phyloP scores from a whole-genome alignment of 2,888 invertebrate genomes.

The Watsonalla binaria region DNA sequence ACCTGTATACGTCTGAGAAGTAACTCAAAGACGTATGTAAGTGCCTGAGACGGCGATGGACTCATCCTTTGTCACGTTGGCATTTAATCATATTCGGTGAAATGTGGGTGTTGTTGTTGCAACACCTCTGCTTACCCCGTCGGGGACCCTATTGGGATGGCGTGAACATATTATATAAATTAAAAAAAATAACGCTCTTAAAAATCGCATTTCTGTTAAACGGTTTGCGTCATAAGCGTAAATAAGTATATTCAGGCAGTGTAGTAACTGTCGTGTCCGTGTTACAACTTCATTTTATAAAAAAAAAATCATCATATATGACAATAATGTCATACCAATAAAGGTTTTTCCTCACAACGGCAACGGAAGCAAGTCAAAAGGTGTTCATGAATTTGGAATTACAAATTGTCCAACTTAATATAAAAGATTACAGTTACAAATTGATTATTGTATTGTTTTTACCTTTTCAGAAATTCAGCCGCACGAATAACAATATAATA shows the following conservation, averaged over 20 bases:
- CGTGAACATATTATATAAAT: too few species aligned
- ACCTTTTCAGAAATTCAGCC: constrained; percentile 22
- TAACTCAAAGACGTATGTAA: too few species aligned
- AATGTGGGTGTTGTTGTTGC: too few species aligned
- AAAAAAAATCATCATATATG: background rate
- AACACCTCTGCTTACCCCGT: too few species aligned
- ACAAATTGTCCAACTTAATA: constrained; percentile 9
- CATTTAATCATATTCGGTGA: too few species aligned
- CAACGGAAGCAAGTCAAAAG: background rate
- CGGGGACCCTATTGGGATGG: too few species aligned
- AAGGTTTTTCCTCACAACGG: constrained; percentile 3
- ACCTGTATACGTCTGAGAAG: too few species aligned
- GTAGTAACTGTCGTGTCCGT: background rate
- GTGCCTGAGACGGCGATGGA: too few species aligned
- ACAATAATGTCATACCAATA: background rate
- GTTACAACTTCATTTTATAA: background rate
- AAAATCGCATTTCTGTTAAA: too few species aligned
- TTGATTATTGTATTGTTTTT: constrained; percentile 27
- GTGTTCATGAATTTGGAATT: constrained; percentile 15
- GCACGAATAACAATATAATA: constrained; percentile 35
- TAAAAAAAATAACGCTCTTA: too few species aligned
- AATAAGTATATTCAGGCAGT: background rate
- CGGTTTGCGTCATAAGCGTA: too few species aligned
- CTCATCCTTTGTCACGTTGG: too few species aligned
- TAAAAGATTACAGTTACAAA: constrained; percentile 33